These are phyloP conservation scores for Botia almorhae DNA, from an alignment of 2,797 vertebrate genomes.

Conservation along the genomic window DNA sequence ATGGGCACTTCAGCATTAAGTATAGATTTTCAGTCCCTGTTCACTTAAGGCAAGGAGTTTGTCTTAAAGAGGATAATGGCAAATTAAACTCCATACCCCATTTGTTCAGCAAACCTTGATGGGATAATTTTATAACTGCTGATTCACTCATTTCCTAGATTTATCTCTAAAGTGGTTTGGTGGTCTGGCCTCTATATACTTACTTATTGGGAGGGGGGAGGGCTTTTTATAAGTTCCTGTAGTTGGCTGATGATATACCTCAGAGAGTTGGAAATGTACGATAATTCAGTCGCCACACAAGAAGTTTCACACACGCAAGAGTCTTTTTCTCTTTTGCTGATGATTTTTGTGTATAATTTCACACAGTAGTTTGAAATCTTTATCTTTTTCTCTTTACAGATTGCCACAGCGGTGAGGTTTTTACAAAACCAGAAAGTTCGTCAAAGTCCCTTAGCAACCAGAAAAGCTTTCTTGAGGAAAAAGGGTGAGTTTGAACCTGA, in stretches of 20 bases:
- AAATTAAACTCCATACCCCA: slow-evolving; percentile 88
- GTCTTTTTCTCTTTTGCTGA: slow-evolving; percentile 45
- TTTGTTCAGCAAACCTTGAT: slow-evolving; percentile 86
- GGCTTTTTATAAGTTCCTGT: slow-evolving; percentile 67
- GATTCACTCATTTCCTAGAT: slow-evolving; percentile 84
- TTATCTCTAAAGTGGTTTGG: slow-evolving; percentile 84
- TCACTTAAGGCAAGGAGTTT: slow-evolving; percentile 88
- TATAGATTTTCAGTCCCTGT: slow-evolving; percentile 85
- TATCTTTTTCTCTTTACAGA: slow-evolving; percentile 74
- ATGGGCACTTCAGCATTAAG: slow-evolving; percentile 88
- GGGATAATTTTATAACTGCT: slow-evolving; percentile 89
- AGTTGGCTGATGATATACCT: slow-evolving; percentile 55
- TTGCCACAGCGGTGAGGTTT: slow-evolving; percentile 95
- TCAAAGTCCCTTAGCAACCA: slow-evolving; percentile 88
- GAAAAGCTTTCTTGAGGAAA: slow-evolving; percentile 94
- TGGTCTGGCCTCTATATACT: slow-evolving; percentile 73
- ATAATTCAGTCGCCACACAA: slow-evolving; percentile 49
- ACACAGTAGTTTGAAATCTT: slow-evolving; percentile 18
- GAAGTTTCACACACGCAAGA: slow-evolving; percentile 27
- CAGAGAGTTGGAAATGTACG: slow-evolving; percentile 49
- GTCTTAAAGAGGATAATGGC: slow-evolving; percentile 88
- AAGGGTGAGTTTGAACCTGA: slow-evolving; percentile 85
- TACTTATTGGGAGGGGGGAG: slow-evolving; percentile 66
- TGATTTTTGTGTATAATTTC: slow-evolving; percentile 44
- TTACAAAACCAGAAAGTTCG: slow-evolving; percentile 94